Conservation (phyloP, 2,888 invertebrate genomes). For the Dolomedes plantarius region DNA sequence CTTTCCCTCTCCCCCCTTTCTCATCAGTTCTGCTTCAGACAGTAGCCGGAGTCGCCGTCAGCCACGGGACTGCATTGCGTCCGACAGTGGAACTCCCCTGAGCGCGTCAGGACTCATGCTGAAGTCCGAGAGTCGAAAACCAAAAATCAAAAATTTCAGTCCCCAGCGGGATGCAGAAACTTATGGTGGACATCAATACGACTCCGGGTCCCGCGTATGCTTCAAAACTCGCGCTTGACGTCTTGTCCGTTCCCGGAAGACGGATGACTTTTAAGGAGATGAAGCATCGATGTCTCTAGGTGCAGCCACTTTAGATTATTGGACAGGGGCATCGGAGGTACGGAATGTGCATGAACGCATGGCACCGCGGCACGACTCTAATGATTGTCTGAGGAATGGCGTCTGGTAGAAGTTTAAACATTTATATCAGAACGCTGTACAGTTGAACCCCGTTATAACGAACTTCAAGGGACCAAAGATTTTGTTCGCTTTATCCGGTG, state of each 20-base stretch:
- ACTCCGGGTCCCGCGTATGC: background rate
- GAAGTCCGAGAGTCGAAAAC: background rate
- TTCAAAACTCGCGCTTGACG: slow-evolving; percentile 2
- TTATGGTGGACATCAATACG: slow-evolving; percentile 52
- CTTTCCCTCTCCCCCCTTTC: too few relatives aligned
- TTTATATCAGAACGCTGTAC: too few relatives aligned
- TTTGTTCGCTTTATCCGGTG: too few relatives aligned
- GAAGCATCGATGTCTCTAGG: slow-evolving; percentile 27
- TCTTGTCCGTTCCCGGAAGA: slow-evolving; percentile 26
- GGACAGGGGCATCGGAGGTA: background rate
- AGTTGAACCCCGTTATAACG: too few relatives aligned
- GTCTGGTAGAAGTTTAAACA: too few relatives aligned
- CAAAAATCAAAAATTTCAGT: background rate
- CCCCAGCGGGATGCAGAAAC: slow-evolving; percentile 9
- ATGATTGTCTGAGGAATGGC: too few relatives aligned
- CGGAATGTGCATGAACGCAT: too few relatives aligned
- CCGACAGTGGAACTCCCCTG: background rate
- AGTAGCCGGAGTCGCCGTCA: background rate
- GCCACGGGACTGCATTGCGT: too few relatives aligned
- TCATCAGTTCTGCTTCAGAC: background rate
- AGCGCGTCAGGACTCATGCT: background rate
- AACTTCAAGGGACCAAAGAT: too few relatives aligned
- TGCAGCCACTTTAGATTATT: slow-evolving; percentile 54
- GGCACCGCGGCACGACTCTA: too few relatives aligned
- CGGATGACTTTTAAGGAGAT: slow-evolving; percentile 64